phyloP scores from a whole-genome alignment of 2,113 vertebrate genomes.

The Podarcis raffonei region DNA sequence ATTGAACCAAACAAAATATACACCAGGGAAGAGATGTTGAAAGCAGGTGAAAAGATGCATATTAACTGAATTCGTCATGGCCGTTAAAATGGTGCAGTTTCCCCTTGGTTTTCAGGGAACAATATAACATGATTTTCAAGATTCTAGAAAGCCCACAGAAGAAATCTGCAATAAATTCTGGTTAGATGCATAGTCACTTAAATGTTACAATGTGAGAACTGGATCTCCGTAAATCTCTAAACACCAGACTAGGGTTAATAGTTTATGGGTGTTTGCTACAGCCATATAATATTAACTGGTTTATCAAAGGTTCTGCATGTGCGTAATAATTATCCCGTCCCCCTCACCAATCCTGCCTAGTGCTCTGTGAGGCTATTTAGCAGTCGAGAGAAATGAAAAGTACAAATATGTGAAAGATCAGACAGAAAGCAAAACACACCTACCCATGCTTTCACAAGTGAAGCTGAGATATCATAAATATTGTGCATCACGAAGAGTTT shows the following conservation, averaged over 20 bases:
- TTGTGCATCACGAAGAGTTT: not conserved
- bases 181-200: not conserved
- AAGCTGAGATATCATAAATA: not conserved
- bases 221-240: not conserved
- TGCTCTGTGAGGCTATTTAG: conserved; percentile 5
- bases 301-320: conserved; percentile 52
- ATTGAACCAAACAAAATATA: not conserved
- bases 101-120: conserved; percentile 1
- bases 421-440: not conserved
- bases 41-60: not conserved
- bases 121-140: not conserved
- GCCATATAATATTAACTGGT: conserved; percentile 39
- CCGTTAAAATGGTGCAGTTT: not conserved
- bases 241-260: conserved; percentile 35
- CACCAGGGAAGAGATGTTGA: not conserved
- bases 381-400: conserved; percentile 38
- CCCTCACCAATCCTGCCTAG: not conserved
- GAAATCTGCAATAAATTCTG: not conserved
- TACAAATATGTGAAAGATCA: not conserved
- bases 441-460: not conserved
- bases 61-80: not conserved
- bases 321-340: conserved; percentile 6
- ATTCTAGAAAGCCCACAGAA: not conserved
- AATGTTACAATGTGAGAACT: not conserved
- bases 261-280: conserved; percentile 40